phyloP scores from a whole-genome alignment of 2,113 vertebrate species.

The Ranitomeya imitator region DNA sequence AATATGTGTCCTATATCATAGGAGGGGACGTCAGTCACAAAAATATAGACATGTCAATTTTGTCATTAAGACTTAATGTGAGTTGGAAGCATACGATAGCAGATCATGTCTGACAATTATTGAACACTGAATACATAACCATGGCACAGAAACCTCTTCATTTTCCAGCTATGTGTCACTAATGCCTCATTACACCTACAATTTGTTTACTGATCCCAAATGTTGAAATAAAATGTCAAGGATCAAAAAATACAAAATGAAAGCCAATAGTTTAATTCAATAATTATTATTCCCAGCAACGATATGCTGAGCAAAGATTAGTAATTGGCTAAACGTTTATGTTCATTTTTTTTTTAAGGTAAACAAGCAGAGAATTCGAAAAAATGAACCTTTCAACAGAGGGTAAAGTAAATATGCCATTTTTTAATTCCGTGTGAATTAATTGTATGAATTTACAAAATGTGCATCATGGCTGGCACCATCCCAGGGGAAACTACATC shows the following conservation, averaged over 20 bases:
- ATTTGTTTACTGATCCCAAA: neutral
- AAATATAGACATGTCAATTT: too few relatives aligned
- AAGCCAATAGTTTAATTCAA: slow-evolving; percentile 19
- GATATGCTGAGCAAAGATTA: neutral
- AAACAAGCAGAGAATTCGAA: neutral
- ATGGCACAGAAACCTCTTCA: neutral
- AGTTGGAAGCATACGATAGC: neutral
- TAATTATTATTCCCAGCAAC: neutral
- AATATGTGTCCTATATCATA: too few relatives aligned
- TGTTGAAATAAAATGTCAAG: neutral
- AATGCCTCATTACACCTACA: slow-evolving; percentile 6
- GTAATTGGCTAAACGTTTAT: neutral
- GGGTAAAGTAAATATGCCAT: too few relatives aligned
- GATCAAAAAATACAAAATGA: slow-evolving; percentile 6
- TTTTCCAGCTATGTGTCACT: slow-evolving; percentile 11
- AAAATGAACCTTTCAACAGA: neutral
- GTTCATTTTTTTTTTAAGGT: neutral
- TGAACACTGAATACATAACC: neutral
- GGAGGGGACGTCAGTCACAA: too few relatives aligned
- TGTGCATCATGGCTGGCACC: too few relatives aligned
- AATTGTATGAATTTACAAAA: too few relatives aligned
- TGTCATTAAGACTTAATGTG: too few relatives aligned
- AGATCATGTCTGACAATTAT: neutral
- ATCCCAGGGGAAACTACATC: too few relatives aligned
- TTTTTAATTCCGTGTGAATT: too few relatives aligned